Conservation (phyloP, 2,113 vertebrate genomes). For the Heptranchias perlo region DNA sequence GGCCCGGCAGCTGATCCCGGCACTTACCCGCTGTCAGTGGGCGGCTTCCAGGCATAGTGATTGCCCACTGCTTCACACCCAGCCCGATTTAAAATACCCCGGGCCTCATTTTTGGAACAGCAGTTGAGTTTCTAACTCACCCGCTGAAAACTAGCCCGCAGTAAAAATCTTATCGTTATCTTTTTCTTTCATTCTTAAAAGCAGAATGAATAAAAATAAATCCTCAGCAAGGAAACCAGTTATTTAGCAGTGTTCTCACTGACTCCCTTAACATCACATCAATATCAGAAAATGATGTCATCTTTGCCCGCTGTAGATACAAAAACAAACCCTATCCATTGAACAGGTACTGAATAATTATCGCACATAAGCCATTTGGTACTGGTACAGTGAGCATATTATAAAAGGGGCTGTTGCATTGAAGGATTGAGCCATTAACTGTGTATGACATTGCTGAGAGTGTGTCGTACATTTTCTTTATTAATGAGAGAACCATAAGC, state of each 20-base stretch:
- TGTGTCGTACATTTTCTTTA: background rate
- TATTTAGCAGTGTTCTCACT: background rate
- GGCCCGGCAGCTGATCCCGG: too few relatives aligned
- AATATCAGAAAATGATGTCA: background rate
- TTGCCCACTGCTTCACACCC: too few relatives aligned
- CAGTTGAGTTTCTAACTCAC: background rate
- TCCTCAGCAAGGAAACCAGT: background rate
- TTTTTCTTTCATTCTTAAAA: background rate
- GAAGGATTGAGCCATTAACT: background rate
- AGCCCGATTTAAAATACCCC: background rate
- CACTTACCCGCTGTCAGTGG: background rate
- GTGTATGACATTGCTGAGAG: background rate
- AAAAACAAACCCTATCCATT: background rate
- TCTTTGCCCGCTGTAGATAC: too few relatives aligned
- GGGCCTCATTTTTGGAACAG: background rate
- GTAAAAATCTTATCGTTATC: background rate
- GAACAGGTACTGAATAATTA: background rate
- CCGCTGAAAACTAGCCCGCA: background rate
- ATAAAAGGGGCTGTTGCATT: background rate
- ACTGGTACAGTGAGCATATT: background rate
- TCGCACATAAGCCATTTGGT: background rate
- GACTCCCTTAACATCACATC: background rate
- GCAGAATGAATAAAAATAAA: background rate
- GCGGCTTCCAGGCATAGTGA: too few relatives aligned
- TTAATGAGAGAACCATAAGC: background rate